Conservation (phyloP, 2,797 vertebrate species). For the Malurus leucopterus region DNA sequence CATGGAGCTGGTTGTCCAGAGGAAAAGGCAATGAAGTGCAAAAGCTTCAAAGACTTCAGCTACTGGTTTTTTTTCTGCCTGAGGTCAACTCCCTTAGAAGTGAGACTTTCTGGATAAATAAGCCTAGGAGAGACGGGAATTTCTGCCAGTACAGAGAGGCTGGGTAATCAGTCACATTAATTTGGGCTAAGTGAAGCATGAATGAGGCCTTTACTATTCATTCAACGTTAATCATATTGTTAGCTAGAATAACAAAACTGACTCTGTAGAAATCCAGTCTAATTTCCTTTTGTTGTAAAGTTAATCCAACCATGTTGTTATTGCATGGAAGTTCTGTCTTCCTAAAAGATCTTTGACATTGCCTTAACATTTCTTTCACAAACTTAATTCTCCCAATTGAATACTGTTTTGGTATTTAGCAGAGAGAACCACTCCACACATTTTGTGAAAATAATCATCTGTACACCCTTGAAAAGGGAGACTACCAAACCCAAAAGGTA, state of each 20-base stretch:
- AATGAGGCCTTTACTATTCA: slow-evolving; percentile 50
- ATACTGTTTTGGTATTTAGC: slow-evolving; percentile 1
- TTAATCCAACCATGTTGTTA: slow-evolving; percentile 58
- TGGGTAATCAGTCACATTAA: slow-evolving; percentile 48
- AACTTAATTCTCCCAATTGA: slow-evolving; percentile 23
- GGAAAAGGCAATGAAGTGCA: neutral
- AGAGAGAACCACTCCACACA: neutral
- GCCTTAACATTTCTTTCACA: slow-evolving; percentile 31
- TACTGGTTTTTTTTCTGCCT: neutral
- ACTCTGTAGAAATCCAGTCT: slow-evolving; percentile 51
- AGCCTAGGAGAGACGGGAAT: neutral
- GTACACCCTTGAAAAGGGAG: neutral
- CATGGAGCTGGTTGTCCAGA: neutral
- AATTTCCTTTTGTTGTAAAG: slow-evolving; percentile 62
- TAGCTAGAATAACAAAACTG: slow-evolving; percentile 54
- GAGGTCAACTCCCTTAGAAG: neutral
- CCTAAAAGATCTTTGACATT: slow-evolving; percentile 50
- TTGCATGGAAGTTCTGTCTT: slow-evolving; percentile 11
- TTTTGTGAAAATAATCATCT: slow-evolving; percentile 14
- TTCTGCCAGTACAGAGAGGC: slow-evolving; percentile 15
- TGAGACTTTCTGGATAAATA: neutral
- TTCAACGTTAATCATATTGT: slow-evolving; percentile 56
- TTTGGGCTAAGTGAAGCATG: slow-evolving; percentile 37
- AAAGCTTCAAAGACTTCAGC: neutral
- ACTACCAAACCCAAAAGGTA: neutral